A percentile compares a stretch with the other conserved stretches of the same genome.
These are phyloP conservation scores for Alca torda DNA, from an alignment of 2,797 vertebrate genomes.

Conservation along the genomic window DNA sequence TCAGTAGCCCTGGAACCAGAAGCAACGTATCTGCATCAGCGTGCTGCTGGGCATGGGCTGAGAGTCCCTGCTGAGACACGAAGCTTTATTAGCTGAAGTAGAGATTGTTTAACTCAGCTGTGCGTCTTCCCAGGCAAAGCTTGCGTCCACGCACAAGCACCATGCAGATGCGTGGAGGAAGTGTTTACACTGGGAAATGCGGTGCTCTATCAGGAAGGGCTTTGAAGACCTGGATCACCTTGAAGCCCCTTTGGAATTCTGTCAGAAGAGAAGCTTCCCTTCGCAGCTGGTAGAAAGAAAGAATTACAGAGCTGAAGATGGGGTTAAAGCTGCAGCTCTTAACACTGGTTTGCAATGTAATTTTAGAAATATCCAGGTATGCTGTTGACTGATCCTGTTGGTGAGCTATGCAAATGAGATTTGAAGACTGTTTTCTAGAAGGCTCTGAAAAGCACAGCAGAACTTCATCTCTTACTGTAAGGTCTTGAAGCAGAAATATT, in stretches of 20 bases:
- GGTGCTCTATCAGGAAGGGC: not conserved
- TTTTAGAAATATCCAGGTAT: not conserved
- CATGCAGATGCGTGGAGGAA: accelerated
- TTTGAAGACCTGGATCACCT: not conserved
- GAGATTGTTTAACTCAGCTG: not conserved
- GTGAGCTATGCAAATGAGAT: not conserved
- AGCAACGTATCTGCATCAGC: not conserved
- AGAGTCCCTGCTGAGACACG: not conserved
- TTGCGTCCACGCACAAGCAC: not conserved
- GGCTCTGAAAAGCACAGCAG: not conserved
- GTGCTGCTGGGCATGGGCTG: not conserved
- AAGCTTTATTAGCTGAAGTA: not conserved
- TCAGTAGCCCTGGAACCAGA: not conserved
- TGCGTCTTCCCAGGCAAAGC: not conserved
- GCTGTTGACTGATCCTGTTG: not conserved
- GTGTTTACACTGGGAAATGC: not conserved
- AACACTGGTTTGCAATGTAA: not conserved
- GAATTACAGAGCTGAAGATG: not conserved
- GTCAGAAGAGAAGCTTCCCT: not conserved
- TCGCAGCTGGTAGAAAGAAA: not conserved
- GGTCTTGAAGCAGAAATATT: not conserved
- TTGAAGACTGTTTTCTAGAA: not conserved
- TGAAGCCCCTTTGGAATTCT: not conserved
- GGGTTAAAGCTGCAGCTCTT: not conserved
- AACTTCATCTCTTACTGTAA: not conserved